phyloP scores from a whole-genome alignment of 30 jellyfish, hydroid and myxozoan genomes.

The Chrysaora quinquecirrha region DNA sequence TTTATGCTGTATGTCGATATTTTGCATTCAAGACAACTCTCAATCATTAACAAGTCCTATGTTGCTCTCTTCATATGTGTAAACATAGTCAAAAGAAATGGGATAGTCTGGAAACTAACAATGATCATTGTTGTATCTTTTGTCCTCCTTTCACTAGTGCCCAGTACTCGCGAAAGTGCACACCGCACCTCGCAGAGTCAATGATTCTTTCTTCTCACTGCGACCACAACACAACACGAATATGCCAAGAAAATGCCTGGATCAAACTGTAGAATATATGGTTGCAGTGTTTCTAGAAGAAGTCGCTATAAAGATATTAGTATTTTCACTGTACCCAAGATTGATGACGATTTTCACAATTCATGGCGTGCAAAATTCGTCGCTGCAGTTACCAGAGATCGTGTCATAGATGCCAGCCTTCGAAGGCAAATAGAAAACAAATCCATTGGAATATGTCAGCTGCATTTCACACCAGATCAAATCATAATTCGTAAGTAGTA shows the following conservation, averaged over 20 bases:
- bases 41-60: too few relatives aligned
- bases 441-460: background rate
- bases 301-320: background rate
- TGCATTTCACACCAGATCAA: background rate
- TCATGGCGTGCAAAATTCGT: background rate
- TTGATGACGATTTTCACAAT: background rate
- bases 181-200: background rate
- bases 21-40: too few relatives aligned
- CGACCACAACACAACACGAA: too few relatives aligned
- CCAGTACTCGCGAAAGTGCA: background rate
- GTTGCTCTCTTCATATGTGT: too few relatives aligned
- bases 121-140: background rate
- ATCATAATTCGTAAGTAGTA: background rate
- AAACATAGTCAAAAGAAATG: background rate
- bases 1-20: too few relatives aligned
- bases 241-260: background rate
- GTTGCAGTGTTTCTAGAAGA: background rate
- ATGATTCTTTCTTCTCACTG: too few relatives aligned
- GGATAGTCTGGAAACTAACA: conserved; percentile 1
- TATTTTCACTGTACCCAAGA: background rate
- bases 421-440: background rate
- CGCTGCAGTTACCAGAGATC: background rate
- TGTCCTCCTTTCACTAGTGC: background rate
- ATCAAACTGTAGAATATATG: background rate
- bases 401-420: background rate